Evolutionary conservation across 1,140 invertebrate species (phyloP).

Genomic region (Euwallacea similis): DNA sequence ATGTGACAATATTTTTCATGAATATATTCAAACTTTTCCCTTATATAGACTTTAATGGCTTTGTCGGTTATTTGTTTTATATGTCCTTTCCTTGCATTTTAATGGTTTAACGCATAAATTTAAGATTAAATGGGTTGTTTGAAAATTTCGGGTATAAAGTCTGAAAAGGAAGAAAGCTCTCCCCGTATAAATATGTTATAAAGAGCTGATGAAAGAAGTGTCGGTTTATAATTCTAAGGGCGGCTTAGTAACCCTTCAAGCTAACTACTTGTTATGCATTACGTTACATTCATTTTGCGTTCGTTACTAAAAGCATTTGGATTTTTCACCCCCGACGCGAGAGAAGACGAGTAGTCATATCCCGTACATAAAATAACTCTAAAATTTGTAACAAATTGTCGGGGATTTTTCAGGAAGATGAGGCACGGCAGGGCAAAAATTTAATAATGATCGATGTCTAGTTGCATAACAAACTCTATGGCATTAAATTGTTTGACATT

Average conservation of each 20-base stretch:
- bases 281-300: conserved; percentile 52
- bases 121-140: not conserved
- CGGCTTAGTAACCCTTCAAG: conserved; percentile 49
- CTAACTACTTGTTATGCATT: conserved; percentile 55
- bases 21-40: conserved; percentile 35
- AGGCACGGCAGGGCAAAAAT: conserved; percentile 21
- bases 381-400: conserved; percentile 39
- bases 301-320: conserved; percentile 51
- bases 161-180: conserved; percentile 8
- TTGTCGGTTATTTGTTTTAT: not conserved
- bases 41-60: conserved; percentile 1
- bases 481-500: conserved; percentile 12
- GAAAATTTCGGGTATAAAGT: not conserved
- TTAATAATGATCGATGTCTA: conserved; percentile 36
- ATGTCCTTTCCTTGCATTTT: too few species aligned
- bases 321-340: conserved; percentile 49
- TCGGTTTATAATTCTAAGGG: conserved; percentile 51
- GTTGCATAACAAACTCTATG: conserved; percentile 12
- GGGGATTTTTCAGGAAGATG: conserved; percentile 32
- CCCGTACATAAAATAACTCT: conserved; percentile 45
- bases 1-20: conserved; percentile 39
- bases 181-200: conserved; percentile 34
- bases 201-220: conserved; percentile 42
- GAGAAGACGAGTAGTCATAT: conserved; percentile 47
- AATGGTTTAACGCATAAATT: too few species aligned